Evolutionary conservation across 2,113 vertebrate species (phyloP), one percentile per base, ranked within the genome.

Genomic region (Thomomys bottae): DNA sequence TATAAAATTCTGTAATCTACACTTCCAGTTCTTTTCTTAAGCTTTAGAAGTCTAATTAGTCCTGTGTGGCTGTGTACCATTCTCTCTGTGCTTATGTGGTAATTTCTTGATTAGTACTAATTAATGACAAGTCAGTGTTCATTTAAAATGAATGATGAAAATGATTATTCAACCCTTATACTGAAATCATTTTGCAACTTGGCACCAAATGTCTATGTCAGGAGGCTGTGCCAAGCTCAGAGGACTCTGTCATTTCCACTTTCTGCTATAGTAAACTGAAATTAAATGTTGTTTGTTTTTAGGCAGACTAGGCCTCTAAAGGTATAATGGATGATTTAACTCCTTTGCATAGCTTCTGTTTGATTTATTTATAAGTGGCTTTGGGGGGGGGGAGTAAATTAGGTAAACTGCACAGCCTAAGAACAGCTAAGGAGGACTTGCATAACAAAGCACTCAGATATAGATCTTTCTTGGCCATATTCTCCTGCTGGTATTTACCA

Each of bases 51-150:
- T 24, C 92, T 97, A 97, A 97, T 96, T 96, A 97, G 90, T 85
- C 93, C 84, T 92, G 28, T n/a, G 57, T 93, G 17, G 88, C 54
- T 78, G 18, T 54, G 49, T 67, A 76, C 90, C 63, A 38, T 71
- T 93, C 89, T 92, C 87, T 96, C 95, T 94, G 91, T 89, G 92
- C 70, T 96, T 96, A 34, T 32, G 82, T n/a, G 57, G 67, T 92
- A 96, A 95, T 96, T 97, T 97, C 91, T 77, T 97, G 95, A 96
- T 97, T 98, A 97, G 97, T 97, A 92, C 34, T 96, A 97, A 97
- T 98, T 97, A 97, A 97, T 92, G 94, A 95, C 82, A 93, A 86
- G 84, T 79, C 96, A 96, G 63, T 54, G 67, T 93, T 96, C 91
- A 93, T 95, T 96, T 96, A 90, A 96, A 96, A 68, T 94, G 87